Percentiles rank a stretch among this genome's conserved stretches.
These are phyloP conservation scores for Larimichthys crocea DNA, from an alignment of 2,113 vertebrate species.

Conservation along the genomic window DNA sequence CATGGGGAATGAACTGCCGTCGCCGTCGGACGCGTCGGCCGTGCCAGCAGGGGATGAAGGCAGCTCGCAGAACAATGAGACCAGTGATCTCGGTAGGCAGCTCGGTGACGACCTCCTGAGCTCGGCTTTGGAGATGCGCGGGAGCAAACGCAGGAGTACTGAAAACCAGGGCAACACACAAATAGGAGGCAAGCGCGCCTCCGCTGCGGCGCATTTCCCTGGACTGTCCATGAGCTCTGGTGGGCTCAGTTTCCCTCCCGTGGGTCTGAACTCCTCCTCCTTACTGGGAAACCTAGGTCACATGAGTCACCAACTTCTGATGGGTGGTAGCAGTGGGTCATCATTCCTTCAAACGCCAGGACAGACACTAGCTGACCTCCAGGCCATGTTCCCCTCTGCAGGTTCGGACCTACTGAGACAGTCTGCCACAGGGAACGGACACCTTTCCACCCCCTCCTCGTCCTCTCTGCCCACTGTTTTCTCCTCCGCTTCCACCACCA, in stretches of 20 bases:
- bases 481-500: constrained; percentile 88
- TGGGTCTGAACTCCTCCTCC: constrained; percentile 92
- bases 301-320: constrained; percentile 90
- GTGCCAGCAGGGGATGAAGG: constrained; percentile 38
- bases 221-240: constrained; percentile 87
- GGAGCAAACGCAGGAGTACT: constrained; percentile 89
- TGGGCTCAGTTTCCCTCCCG: constrained; percentile 89
- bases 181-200: constrained; percentile 85
- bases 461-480: constrained; percentile 87
- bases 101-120: constrained; percentile 79
- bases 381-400: constrained; percentile 92
- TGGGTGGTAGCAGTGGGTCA: constrained; percentile 85
- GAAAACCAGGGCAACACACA: constrained; percentile 86
- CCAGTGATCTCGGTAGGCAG: constrained; percentile 73
- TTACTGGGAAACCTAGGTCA: constrained; percentile 90
- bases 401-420: constrained; percentile 86
- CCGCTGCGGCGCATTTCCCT: constrained; percentile 85
- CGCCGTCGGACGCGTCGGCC: constrained; percentile 60
- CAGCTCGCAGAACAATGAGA: constrained; percentile 71
- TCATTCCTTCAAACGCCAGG: constrained; percentile 93
- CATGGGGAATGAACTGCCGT: constrained; percentile 76
- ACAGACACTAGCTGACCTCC: constrained; percentile 91
- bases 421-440: constrained; percentile 73
- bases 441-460: constrained; percentile 67
- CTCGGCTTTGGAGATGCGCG: constrained; percentile 87